Conservation (phyloP, 2,113 vertebrate species). For the Cranoglanis bouderius region DNA sequence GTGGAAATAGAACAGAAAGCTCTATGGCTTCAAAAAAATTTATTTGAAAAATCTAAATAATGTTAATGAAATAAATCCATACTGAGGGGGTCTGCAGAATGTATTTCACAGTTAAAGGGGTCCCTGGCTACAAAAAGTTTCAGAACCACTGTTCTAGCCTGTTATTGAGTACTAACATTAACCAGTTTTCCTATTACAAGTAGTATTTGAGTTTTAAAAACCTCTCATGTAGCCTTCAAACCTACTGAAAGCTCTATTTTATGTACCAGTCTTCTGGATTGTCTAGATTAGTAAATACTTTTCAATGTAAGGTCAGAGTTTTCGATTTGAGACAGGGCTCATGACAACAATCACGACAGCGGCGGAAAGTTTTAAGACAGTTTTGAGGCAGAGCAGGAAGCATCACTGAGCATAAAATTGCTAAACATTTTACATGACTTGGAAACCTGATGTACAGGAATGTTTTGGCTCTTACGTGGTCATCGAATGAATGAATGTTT, state of each 20-base stretch:
- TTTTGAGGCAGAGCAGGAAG: neutral
- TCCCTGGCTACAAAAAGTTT: no score
- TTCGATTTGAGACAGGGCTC: neutral
- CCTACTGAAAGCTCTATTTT: neutral
- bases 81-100: no score
- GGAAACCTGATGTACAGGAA: neutral
- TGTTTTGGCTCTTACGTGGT: neutral
- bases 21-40: no score
- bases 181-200: neutral
- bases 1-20: neutral
- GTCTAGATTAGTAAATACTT: neutral
- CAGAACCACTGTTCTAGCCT: no score
- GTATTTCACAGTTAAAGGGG: no score
- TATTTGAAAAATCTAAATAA: no score
- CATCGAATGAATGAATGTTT: no score
- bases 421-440: neutral
- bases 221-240: neutral
- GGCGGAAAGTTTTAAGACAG: no score
- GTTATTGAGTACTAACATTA: neutral
- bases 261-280: neutral
- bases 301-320: neutral
- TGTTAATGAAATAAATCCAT: no score
- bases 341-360: neutral
- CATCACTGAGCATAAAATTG: neutral
- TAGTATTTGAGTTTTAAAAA: no score